Evolutionary conservation across 1,140 invertebrate species (phyloP).

Genomic region (Lepidostoma basale): DNA sequence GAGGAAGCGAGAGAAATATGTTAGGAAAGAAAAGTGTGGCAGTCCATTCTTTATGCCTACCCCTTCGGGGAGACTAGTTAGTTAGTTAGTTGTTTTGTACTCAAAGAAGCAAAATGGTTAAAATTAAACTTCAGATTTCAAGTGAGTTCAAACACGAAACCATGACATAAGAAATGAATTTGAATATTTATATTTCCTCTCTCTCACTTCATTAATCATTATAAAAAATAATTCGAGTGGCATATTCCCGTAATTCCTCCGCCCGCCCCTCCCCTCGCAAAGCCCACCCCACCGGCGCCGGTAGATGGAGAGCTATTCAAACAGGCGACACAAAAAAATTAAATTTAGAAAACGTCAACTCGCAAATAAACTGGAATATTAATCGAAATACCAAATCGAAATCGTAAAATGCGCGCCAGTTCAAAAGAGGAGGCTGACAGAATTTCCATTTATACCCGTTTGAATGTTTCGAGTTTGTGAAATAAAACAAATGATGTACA

Average conservation of each 20-base stretch:
- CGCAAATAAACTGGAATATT: slow-evolving; percentile 45
- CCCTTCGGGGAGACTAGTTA: too few species aligned
- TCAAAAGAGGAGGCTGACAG: slow-evolving; percentile 45
- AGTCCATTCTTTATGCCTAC: too few species aligned
- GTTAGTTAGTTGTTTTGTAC: too few species aligned
- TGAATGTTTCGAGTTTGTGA: slow-evolving; percentile 47
- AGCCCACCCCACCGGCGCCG: background rate
- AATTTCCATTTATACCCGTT: slow-evolving; percentile 47
- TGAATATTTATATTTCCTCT: slow-evolving; percentile 17
- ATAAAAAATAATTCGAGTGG: slow-evolving; percentile 29
- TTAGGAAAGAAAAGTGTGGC: too few species aligned
- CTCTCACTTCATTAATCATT: slow-evolving; percentile 32
- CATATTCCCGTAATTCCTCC: background rate
- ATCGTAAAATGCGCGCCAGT: slow-evolving; percentile 43
- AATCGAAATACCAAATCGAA: slow-evolving; percentile 46
- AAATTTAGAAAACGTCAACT: slow-evolving; percentile 44
- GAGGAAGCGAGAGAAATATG: too few species aligned
- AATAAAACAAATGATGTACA: slow-evolving; percentile 61
- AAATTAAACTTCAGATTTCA: too few species aligned
- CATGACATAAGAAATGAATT: too few species aligned
- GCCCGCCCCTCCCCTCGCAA: background rate
- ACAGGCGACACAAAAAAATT: slow-evolving; percentile 41
- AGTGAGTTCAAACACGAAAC: too few species aligned
- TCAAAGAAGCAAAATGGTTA: too few species aligned
- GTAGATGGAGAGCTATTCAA: slow-evolving; percentile 41